A percentile compares a stretch with the other conserved stretches of the same genome.
phyloP scores from a whole-genome alignment of 2,797 vertebrate genomes.

The Sebastes itinus region DNA sequence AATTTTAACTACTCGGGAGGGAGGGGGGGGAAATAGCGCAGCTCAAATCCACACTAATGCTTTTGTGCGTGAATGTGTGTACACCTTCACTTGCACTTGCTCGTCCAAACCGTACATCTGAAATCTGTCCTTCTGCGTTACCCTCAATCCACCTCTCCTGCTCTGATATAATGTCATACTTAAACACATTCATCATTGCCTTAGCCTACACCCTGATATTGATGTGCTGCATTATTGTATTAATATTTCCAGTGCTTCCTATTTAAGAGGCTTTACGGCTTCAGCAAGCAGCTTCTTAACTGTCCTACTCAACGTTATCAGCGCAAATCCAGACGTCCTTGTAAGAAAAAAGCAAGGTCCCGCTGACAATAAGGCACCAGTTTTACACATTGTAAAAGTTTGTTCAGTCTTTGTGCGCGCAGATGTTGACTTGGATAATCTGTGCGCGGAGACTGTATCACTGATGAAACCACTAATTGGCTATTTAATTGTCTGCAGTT shows the following conservation, averaged over 20 bases:
- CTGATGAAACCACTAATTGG: slow-evolving; percentile 63
- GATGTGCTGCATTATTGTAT: slow-evolving; percentile 43
- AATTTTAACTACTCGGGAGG: slow-evolving; percentile 42
- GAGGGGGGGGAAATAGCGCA: not conserved
- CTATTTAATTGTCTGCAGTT: slow-evolving; percentile 63
- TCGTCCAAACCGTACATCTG: slow-evolving; percentile 10
- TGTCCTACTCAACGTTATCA: slow-evolving; percentile 51
- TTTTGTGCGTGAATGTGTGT: slow-evolving; percentile 15
- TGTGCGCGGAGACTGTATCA: slow-evolving; percentile 15
- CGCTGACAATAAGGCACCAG: slow-evolving; percentile 37
- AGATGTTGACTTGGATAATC: slow-evolving; percentile 55
- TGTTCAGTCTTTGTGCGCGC: slow-evolving; percentile 33
- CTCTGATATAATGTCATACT: slow-evolving; percentile 32
- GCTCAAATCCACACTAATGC: slow-evolving; percentile 14
- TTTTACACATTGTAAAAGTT: slow-evolving; percentile 25
- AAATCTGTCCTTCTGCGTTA: slow-evolving; percentile 37
- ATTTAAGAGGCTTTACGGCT: slow-evolving; percentile 70
- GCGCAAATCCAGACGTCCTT: slow-evolving; percentile 67
- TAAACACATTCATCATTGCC: slow-evolving; percentile 35
- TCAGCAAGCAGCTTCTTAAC: slow-evolving; percentile 51
- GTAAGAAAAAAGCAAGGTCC: slow-evolving; percentile 39
- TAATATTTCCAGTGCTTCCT: slow-evolving; percentile 53
- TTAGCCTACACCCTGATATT: slow-evolving; percentile 33
- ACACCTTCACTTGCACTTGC: slow-evolving; percentile 3
- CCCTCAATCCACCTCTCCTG: slow-evolving; percentile 9